phyloP scores from a whole-genome alignment of 1,140 invertebrate genomes.

The Maniola jurtina region DNA sequence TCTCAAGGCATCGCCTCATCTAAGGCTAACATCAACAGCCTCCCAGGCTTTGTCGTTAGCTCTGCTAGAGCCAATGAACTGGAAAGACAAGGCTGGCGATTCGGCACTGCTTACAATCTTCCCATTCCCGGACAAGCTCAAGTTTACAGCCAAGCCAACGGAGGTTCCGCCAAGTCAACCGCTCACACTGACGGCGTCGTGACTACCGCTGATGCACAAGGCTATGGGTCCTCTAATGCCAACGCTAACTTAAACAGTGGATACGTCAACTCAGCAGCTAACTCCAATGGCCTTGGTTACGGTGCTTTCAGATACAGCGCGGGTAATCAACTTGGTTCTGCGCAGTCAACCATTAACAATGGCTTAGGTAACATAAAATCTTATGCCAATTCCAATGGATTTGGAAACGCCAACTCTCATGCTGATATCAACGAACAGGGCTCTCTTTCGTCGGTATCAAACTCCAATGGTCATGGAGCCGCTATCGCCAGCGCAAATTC shows the following conservation, averaged over 20 bases:
- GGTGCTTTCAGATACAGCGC: conserved; percentile 50
- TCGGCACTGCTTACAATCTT: conserved; percentile 50
- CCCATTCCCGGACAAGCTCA: conserved; percentile 34
- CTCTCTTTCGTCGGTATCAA: background rate
- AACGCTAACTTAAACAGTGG: conserved; percentile 44
- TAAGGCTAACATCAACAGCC: conserved; percentile 46
- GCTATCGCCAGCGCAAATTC: conserved; percentile 29
- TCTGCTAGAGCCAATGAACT: conserved; percentile 38
- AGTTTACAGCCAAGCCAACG: conserved; percentile 39
- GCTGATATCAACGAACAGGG: conserved; percentile 20
- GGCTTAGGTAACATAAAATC: conserved; percentile 28
- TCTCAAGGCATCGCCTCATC: conserved; percentile 47
- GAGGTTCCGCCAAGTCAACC: conserved; percentile 31
- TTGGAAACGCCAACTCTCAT: conserved; percentile 34
- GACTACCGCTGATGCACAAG: conserved; percentile 42
- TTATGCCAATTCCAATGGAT: conserved; percentile 29
- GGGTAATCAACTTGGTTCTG: conserved; percentile 40
- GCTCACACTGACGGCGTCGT: conserved; percentile 34
- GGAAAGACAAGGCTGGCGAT: conserved; percentile 49
- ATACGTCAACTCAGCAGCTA: conserved; percentile 42
- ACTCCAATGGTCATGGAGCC: conserved; percentile 7
- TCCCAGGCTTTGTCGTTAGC: conserved; percentile 21
- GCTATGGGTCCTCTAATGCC: conserved; percentile 46
- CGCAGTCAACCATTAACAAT: conserved; percentile 39
- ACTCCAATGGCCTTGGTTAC: conserved; percentile 38